Percentiles rank a stretch among this genome's conserved stretches.
Conservation (phyloP, 2,113 vertebrate species). For the Oenanthe melanoleuca region DNA sequence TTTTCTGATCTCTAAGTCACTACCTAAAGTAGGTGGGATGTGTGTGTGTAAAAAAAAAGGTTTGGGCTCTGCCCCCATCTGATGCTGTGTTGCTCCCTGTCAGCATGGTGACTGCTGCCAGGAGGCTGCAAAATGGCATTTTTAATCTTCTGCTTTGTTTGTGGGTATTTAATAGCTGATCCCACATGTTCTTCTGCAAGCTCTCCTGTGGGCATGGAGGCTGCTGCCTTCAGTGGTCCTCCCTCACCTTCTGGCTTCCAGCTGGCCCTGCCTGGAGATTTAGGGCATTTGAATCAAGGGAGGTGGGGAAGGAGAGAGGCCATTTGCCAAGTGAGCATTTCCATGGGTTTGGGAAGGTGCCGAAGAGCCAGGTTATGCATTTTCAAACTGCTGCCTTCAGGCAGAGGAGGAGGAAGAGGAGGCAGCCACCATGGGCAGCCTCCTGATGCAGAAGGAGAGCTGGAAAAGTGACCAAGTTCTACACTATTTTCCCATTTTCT, state of each 20-base stretch:
- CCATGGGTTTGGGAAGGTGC: background rate
- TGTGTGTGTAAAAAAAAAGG: background rate
- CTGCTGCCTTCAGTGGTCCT: background rate
- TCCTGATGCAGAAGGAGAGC: background rate
- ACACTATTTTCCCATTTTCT: background rate
- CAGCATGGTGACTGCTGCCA: background rate
- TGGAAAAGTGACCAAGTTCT: background rate
- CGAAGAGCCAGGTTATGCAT: background rate
- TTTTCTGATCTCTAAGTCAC: constrained; percentile 6
- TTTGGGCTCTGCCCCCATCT: background rate
- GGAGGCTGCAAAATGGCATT: background rate
- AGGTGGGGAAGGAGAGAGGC: background rate
- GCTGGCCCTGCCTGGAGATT: background rate
- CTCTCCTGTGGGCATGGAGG: fast-evolving
- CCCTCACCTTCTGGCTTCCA: fast-evolving
- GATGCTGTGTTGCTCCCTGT: background rate
- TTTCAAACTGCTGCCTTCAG: background rate
- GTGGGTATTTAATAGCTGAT: background rate
- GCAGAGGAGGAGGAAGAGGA: background rate
- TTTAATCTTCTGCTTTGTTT: background rate
- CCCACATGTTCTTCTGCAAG: background rate
- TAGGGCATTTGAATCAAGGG: background rate
- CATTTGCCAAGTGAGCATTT: background rate
- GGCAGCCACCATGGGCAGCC: background rate
- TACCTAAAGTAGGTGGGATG: background rate